Conservation (phyloP, 2,888 invertebrate species). For the Diaperis boleti region DNA sequence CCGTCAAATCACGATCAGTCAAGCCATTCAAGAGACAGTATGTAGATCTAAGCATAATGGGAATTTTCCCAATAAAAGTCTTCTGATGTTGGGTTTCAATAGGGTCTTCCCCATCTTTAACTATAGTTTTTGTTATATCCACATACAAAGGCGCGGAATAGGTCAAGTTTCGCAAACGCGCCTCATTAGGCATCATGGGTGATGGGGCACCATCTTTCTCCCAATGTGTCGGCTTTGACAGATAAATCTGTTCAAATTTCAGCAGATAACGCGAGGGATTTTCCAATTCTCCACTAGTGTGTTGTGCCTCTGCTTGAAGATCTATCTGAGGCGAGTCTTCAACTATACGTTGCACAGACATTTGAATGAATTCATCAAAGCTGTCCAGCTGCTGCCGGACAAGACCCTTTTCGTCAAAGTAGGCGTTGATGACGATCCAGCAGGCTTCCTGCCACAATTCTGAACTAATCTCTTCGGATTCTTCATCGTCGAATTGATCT, state of each 20-base stretch:
- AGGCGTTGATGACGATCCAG: constrained; percentile 99
- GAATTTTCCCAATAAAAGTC: constrained; percentile 84
- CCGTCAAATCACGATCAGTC: constrained; percentile 98
- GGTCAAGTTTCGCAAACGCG: constrained; percentile 94
- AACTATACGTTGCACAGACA: constrained; percentile 99
- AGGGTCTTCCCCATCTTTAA: constrained; percentile 91
- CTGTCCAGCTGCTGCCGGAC: constrained; percentile 99
- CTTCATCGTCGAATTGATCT: constrained; percentile 82
- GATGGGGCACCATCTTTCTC: constrained; percentile 99
- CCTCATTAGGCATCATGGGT: constrained; percentile 99
- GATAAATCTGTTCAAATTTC: constrained; percentile 99
- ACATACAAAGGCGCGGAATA: constrained; percentile 99
- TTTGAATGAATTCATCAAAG: constrained; percentile 99
- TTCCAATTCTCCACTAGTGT: constrained; percentile 93
- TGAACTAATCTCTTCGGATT: constrained; percentile 95
- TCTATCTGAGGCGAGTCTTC: constrained; percentile 99
- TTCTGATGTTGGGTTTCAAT: constrained; percentile 85
- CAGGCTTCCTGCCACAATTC: constrained; percentile 99
- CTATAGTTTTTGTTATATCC: constrained; percentile 97
- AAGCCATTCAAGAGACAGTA: constrained; percentile 95
- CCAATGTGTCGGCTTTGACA: constrained; percentile 99
- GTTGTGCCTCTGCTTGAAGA: constrained; percentile 97
- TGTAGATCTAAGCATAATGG: constrained; percentile 98
- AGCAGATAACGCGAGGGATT: constrained; percentile 90
- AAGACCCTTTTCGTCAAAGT: constrained; percentile 99